Base-by-base conservation (phyloP, 2,113 vertebrate species). In the Elanoides forficatus region DNA sequence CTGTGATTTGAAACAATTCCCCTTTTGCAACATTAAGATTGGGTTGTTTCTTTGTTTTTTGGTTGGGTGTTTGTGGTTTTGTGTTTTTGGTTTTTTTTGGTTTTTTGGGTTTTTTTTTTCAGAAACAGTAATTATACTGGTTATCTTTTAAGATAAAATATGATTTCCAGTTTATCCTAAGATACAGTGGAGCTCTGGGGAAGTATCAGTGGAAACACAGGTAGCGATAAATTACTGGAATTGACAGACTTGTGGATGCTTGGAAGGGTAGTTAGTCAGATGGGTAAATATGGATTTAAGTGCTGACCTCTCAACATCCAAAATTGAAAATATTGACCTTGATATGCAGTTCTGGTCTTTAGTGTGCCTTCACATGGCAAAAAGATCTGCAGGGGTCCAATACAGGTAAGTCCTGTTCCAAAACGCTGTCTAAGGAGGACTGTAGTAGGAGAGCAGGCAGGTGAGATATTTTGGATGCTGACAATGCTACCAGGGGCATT, bases 261-360 rank as follows among this genome's bases (percentile, higher is more conserved):
- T 70, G 42, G 40, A 50, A 94, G 29, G 27, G 19, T 32, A 43
- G 25, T 86, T 74, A 86, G 59, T 63, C 23, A 75, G 27, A n/a
- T 29, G 15, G 25, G 27, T 70, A 93, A 91, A 75, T 65, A 93
- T 0, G 53, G 56, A 89, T 82, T 85, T 85, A 84, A 91, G 48
- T 47, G 68, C 36, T 48, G 45, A 86, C 47, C 75, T 75, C 52
- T 26, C 10, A 2, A 83, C 58, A 91, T 55, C 26, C 60, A 72
- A 34, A 81, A 81, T 17, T 58, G 78, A 97, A 97, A 95, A 79
- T 62, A 89, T 3, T 53, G 60, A 81, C 52, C 65, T 75, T 65
- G 47, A 83, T 36, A 67, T 23, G 36, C 48, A 75, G 36, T 45
- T 18, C 34, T 86, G 56, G 23, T 84, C 42, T 88, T 93, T 7